Evolutionary conservation across 2,797 vertebrate genomes (phyloP), one percentile per base, ranked within the genome.

Genomic region (Parauchenoglanis punctatus): DNA sequence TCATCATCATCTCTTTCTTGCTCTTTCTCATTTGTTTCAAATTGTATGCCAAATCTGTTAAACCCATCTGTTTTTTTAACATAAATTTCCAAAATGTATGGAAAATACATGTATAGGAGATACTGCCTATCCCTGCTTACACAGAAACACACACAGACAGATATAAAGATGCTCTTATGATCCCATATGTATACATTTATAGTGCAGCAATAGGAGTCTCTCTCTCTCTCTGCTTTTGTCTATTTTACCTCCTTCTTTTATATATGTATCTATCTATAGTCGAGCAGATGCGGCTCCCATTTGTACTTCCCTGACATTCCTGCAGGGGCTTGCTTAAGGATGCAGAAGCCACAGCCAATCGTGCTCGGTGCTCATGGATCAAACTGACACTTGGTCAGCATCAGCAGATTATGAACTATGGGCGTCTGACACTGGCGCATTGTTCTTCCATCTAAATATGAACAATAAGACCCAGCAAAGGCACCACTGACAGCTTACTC

Each of bases 351-450:
- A 92, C 94, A 94, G 94, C 92, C 94, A 93, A 87, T 94, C 92
- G 93, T 88, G 88, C 90, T 93, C 92, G 91, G 91, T 87, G 88
- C 93, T 94, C 89, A 92, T 93, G 94, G 95, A 95, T 96, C 91
- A 93, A 94, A 95, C 92, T 96, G 96, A 96, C 96, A 96, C 94
- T 95, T 95, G 95, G 95, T 96, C 96, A 96, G 96, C 95, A 96
- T 96, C 96, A 96, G 96, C 96, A 96, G 95, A 96, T 96, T 96
- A 96, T 96, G 95, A 96, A 96, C 95, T 96, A 96, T 95, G 94
- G 95, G 94, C 95, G 94, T 94, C 95, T 96, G 95, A 96, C 96
- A 96, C 94, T 77, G 92, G 94, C 92, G 93, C 95, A 96, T 96
- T 96, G 96, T 96, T 96, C 95, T 94, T 95, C 95, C 95, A 95